These are phyloP conservation scores for Terrapene triunguis DNA, from an alignment of 2,113 vertebrate species.

Conservation along the genomic window DNA sequence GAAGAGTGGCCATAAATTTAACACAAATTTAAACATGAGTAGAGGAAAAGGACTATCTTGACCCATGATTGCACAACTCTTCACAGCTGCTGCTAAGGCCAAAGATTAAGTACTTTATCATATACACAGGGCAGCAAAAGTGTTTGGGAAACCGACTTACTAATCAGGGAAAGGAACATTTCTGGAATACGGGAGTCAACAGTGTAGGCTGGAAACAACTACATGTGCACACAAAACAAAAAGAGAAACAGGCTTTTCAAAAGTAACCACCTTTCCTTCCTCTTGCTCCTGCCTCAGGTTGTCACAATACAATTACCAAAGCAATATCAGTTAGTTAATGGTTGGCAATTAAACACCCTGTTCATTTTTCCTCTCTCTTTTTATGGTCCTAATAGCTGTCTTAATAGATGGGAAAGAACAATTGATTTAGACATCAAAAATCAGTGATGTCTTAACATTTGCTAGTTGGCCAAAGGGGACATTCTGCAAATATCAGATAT, in stretches of 20 bases:
- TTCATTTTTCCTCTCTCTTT: neutral
- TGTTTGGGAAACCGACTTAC: neutral
- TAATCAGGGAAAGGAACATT: neutral
- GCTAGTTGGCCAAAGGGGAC: neutral
- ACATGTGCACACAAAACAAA: neutral
- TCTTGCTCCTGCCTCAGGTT: neutral
- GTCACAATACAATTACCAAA: neutral
- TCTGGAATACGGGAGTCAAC: neutral
- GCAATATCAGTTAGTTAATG: accelerated
- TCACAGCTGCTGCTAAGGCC: neutral
- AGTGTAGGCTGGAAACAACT: neutral
- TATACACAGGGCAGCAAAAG: neutral
- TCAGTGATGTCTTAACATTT: neutral
- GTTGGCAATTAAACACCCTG: neutral
- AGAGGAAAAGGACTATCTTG: neutral
- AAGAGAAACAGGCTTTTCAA: neutral
- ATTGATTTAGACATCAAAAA: neutral
- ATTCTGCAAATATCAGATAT: neutral
- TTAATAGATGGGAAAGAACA: neutral
- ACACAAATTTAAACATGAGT: neutral
- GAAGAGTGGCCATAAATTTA: neutral
- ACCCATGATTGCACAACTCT: neutral
- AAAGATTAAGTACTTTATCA: neutral
- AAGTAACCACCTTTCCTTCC: neutral
- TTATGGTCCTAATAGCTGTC: neutral